These are phyloP conservation scores for Chloroceryle amazona DNA, from an alignment of 2,797 vertebrate species.

Conservation along the genomic window DNA sequence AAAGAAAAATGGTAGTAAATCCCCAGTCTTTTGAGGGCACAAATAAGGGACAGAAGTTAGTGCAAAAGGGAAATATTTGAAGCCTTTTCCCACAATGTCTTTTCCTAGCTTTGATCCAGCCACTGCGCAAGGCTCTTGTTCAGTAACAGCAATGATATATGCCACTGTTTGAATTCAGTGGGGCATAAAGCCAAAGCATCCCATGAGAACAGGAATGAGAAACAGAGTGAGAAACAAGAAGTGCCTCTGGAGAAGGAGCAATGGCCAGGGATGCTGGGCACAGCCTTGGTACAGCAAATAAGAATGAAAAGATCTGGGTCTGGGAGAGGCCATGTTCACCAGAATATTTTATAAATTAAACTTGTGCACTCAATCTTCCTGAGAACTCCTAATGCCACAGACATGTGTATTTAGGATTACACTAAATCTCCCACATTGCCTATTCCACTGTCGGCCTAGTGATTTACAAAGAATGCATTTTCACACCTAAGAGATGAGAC, in stretches of 20 bases:
- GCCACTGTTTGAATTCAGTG: neutral
- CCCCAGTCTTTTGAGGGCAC: neutral
- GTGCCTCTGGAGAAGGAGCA: neutral
- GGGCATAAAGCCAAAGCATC: conserved; percentile 15
- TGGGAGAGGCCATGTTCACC: neutral
- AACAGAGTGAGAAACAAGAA: neutral
- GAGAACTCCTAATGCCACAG: neutral
- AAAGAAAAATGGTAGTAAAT: conserved; percentile 31
- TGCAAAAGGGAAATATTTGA: conserved; percentile 21
- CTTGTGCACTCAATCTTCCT: neutral
- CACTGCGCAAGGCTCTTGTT: neutral
- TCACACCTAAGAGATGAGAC: neutral
- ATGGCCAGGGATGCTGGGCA: neutral
- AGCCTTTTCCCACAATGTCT: neutral
- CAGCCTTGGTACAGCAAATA: neutral
- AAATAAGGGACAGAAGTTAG: neutral
- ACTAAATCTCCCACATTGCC: neutral
- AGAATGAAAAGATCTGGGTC: neutral
- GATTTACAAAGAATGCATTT: neutral
- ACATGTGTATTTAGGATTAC: neutral
- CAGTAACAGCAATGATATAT: conserved; percentile 2
- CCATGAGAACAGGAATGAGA: conserved; percentile 35
- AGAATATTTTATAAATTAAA: neutral
- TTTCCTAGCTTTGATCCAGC: neutral
- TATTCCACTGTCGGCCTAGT: neutral